Conservation (phyloP, 2,888 invertebrate species). For the Fragum fragum region DNA sequence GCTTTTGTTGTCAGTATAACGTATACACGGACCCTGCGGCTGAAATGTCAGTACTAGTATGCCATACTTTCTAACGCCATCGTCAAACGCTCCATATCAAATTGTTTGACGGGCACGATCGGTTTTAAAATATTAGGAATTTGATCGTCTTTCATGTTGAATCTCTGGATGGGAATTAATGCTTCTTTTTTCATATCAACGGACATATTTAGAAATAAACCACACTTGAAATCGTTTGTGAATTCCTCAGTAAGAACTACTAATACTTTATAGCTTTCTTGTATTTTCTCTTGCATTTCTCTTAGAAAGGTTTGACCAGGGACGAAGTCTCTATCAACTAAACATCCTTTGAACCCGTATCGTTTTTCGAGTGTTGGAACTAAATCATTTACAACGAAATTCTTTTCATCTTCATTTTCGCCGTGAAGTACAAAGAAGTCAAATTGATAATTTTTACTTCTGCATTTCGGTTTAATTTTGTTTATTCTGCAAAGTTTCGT, state of each 20-base stretch:
- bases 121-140: background rate
- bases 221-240: background rate
- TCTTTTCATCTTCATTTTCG: conserved; percentile 19
- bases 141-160: background rate
- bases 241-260: background rate
- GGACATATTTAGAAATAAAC: background rate
- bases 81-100: conserved; percentile 10
- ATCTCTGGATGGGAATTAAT: background rate
- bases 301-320: background rate
- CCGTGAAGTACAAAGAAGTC: conserved; percentile 30
- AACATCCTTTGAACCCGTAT: background rate
- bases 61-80: conserved; percentile 2
- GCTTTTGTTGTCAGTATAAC: no score
- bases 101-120: background rate
- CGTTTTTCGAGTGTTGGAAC: background rate
- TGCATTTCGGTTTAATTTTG: background rate
- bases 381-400: background rate
- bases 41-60: no score
- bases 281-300: background rate
- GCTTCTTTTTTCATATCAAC: background rate
- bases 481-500: background rate
- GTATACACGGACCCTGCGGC: no score
- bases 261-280: background rate
- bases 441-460: conserved; percentile 10
- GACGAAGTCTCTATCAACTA: background rate